phyloP scores from a whole-genome alignment of 2,888 invertebrate species.

The Drosophila affinis region DNA sequence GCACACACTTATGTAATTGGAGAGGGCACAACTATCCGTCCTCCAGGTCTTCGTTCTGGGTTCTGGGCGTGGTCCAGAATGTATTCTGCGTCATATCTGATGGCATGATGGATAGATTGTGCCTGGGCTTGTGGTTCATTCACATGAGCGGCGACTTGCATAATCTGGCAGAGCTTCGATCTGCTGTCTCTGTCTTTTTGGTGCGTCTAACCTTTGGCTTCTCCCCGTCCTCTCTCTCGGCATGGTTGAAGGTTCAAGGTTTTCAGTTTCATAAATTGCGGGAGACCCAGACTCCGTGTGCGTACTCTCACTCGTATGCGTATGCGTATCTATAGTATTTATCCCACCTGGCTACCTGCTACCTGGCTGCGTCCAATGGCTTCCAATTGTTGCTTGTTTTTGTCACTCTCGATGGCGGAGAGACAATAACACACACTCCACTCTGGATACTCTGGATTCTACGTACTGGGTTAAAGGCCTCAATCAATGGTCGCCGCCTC shows the following conservation, averaged over 20 bases:
- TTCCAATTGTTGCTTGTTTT: slow-evolving; percentile 51
- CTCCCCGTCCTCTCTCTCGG: not conserved
- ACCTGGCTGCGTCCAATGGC: slow-evolving; percentile 38
- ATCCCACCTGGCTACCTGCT: not conserved
- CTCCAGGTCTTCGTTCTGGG: not conserved
- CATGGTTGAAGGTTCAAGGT: slow-evolving; percentile 53
- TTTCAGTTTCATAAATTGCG: slow-evolving; percentile 46
- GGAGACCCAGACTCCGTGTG: too few relatives aligned
- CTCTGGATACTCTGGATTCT: not conserved
- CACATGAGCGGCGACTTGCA: slow-evolving; percentile 12
- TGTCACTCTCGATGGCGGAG: slow-evolving; percentile 12
- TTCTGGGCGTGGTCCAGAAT: not conserved
- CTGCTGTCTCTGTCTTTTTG: not conserved
- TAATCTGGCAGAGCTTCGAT: slow-evolving; percentile 6
- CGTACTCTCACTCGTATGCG: not conserved
- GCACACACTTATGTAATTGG: slow-evolving; percentile 46
- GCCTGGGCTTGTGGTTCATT: not conserved
- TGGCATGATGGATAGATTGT: not conserved
- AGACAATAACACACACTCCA: not conserved
- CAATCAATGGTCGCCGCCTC: slow-evolving; percentile 8
- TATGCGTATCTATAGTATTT: not conserved
- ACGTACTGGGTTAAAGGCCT: slow-evolving; percentile 44
- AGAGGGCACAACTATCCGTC: slow-evolving; percentile 13
- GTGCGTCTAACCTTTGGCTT: slow-evolving; percentile 53
- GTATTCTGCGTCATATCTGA: slow-evolving; percentile 19